Conservation (phyloP, 2,797 vertebrate species). For the Mormyrus proboscirostris region DNA sequence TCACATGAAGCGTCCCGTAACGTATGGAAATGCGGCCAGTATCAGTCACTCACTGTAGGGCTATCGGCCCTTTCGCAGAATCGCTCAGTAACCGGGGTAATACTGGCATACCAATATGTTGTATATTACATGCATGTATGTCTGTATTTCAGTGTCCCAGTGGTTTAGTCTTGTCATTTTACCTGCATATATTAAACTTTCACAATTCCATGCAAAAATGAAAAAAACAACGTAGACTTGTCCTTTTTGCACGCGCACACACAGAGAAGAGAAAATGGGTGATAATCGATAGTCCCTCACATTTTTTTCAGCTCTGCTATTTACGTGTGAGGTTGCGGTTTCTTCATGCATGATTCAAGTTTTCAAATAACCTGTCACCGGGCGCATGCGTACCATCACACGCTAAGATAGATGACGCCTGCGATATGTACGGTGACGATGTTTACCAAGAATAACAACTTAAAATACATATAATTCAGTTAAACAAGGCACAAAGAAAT, state of each 20-base stretch:
- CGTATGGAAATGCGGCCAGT: neutral
- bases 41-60: neutral
- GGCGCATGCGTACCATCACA: neutral
- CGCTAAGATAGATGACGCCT: neutral
- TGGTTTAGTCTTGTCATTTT: neutral
- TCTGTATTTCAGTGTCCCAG: neutral
- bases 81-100: neutral
- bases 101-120: neutral
- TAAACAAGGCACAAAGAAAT: neutral
- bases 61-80: neutral
- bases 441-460: neutral
- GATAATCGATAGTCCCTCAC: neutral
- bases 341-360: neutral
- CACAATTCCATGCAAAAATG: neutral
- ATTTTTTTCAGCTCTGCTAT: neutral
- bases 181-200: neutral
- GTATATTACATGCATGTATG: neutral
- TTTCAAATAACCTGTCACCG: neutral
- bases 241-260: neutral
- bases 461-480: neutral
- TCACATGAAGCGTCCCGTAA: neutral
- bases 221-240: neutral
- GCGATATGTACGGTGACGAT: neutral
- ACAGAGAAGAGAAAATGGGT: neutral
- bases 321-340: neutral